A percentile compares a stretch with the other conserved stretches of the same genome.
phyloP scores from a whole-genome alignment of 92 coral and sea anemone genomes.

The Meandrina meandrites region DNA sequence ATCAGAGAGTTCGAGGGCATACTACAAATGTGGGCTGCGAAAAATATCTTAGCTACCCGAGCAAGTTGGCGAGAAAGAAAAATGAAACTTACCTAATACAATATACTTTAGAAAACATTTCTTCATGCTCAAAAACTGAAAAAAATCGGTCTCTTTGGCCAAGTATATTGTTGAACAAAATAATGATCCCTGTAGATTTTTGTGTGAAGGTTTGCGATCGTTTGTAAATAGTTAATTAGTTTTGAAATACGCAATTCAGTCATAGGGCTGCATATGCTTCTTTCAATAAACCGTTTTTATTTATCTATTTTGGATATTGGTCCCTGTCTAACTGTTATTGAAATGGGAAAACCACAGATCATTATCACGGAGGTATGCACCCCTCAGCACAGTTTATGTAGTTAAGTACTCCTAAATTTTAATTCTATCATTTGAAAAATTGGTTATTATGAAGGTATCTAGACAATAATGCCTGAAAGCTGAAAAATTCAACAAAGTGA shows the following conservation, averaged over 20 bases:
- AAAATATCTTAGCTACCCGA: not conserved
- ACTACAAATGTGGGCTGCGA: not conserved
- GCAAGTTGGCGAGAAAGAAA: too few relatives aligned
- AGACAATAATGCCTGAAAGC: too few relatives aligned
- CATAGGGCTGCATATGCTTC: too few relatives aligned
- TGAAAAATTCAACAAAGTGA: not conserved
- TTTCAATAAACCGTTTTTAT: too few relatives aligned
- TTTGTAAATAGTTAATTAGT: not conserved
- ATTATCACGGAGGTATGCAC: not conserved
- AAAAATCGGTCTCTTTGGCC: not conserved
- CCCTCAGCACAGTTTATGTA: not conserved
- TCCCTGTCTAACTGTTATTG: not conserved
- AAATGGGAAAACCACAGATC: not conserved
- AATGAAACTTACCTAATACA: not conserved
- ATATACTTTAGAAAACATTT: not conserved
- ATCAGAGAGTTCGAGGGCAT: not conserved
- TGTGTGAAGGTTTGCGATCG: not conserved
- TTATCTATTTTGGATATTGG: not conserved
- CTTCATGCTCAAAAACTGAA: not conserved
- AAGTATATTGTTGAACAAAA: not conserved
- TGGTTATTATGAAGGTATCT: too few relatives aligned
- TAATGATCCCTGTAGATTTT: not conserved
- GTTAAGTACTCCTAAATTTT: not conserved
- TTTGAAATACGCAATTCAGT: too few relatives aligned
- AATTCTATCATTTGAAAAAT: not conserved